Conservation (phyloP, 2,113 vertebrate genomes). For the Garra rufa region DNA sequence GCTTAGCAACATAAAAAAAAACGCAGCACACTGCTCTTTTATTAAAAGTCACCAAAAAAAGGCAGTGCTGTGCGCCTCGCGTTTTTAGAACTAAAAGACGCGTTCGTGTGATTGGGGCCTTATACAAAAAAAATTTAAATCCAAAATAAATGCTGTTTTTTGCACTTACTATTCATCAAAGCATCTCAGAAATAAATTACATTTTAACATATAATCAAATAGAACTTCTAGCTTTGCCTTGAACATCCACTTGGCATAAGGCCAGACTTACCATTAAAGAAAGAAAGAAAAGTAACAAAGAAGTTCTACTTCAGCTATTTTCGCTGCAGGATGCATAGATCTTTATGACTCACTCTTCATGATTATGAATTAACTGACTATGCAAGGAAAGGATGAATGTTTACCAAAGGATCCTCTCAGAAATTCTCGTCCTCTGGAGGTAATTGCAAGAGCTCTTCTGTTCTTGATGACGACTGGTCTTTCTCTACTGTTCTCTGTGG, state of each 20-base stretch:
- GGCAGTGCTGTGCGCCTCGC: too few species aligned
- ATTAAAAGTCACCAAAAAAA: too few species aligned
- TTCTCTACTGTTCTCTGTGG: conserved; percentile 1
- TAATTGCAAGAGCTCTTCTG: conserved; percentile 21
- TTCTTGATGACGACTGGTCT: conserved; percentile 24
- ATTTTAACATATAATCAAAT: too few species aligned
- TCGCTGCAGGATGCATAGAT: background rate
- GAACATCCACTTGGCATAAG: too few species aligned
- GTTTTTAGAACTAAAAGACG: too few species aligned
- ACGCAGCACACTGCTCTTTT: too few species aligned
- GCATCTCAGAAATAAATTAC: background rate
- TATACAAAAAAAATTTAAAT: too few species aligned
- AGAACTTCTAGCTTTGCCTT: too few species aligned
- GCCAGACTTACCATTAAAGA: too few species aligned
- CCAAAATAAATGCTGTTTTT: background rate
- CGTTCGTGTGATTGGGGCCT: too few species aligned
- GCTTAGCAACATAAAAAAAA: too few species aligned
- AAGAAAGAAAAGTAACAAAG: too few species aligned
- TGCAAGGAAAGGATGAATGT: background rate
- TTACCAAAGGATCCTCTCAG: conserved; percentile 17
- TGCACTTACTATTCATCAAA: background rate
- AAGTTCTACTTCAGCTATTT: background rate
- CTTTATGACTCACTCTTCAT: background rate
- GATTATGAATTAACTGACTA: background rate
- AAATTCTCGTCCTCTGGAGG: conserved; percentile 39